Evolutionary conservation across 2,113 vertebrate species (phyloP).

Genomic region (Psittacula cyanocephala): DNA sequence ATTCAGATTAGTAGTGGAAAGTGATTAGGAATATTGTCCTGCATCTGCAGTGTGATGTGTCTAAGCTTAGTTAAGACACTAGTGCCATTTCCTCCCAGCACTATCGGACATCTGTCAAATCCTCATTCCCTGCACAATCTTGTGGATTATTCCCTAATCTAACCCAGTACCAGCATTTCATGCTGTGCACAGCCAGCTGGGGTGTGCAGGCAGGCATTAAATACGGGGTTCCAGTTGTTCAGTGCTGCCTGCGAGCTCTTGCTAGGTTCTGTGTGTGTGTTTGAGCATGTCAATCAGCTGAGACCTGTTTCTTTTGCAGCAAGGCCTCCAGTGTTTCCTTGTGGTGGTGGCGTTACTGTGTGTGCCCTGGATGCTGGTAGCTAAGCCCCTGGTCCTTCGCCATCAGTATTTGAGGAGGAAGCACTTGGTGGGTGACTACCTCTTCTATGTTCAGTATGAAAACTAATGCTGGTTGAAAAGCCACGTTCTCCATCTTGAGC

Average conservation of each 20-base stretch:
- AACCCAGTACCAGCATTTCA: neutral
- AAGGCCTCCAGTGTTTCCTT: conserved; percentile 86
- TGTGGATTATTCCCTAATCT: neutral
- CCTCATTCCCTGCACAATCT: neutral
- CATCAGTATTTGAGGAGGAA: conserved; percentile 87
- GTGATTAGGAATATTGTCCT: neutral
- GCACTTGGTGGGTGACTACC: conserved; percentile 84
- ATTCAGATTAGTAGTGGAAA: neutral
- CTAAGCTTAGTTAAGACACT: neutral
- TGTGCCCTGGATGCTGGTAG: conserved; percentile 92
- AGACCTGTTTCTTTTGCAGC: conserved; percentile 72
- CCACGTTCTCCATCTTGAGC: neutral
- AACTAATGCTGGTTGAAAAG: neutral
- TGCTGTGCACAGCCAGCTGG: neutral
- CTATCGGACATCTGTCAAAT: neutral
- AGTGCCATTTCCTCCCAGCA: fast-evolving
- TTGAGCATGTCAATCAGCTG: neutral
- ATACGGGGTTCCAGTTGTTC: neutral
- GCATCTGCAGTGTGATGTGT: neutral
- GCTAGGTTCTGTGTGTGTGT: neutral
- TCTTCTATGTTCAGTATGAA: neutral
- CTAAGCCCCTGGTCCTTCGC: conserved; percentile 90
- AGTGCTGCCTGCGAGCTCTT: neutral
- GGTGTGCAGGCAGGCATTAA: neutral
- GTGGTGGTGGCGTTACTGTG: conserved; percentile 89